Conservation (phyloP, 2,888 invertebrate genomes). For the Thera obeliscata region DNA sequence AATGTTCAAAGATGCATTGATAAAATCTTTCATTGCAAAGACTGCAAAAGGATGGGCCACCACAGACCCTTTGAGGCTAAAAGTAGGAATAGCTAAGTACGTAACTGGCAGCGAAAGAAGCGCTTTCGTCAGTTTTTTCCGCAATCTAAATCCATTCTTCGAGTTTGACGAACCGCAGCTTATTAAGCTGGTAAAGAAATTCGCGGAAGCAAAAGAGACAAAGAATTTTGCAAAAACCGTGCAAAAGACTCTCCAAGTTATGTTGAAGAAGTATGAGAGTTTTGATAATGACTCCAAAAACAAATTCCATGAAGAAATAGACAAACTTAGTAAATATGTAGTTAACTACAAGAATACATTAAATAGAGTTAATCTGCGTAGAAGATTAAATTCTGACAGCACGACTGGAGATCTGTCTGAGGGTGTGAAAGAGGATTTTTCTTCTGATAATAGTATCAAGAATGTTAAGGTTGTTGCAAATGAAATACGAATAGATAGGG, state of each 20-base stretch:
- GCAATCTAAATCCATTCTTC: slow-evolving; percentile 19
- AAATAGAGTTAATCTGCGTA: neutral
- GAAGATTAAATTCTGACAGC: neutral
- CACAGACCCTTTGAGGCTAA: slow-evolving; percentile 23
- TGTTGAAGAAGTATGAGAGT: slow-evolving; percentile 21
- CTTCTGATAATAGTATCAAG: slow-evolving; percentile 5
- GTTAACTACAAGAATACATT: neutral
- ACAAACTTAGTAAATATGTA: slow-evolving; percentile 9
- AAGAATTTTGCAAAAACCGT: slow-evolving; percentile 25
- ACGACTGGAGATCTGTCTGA: neutral
- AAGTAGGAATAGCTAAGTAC: slow-evolving; percentile 31
- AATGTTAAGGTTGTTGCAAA: neutral
- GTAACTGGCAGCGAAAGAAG: slow-evolving; percentile 17
- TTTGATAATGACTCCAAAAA: slow-evolving; percentile 4
- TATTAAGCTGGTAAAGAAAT: slow-evolving; percentile 22
- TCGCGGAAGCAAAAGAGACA: slow-evolving; percentile 11
- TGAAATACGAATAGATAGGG: slow-evolving; percentile 1
- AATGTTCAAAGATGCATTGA: slow-evolving; percentile 13
- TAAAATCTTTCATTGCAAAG: slow-evolving; percentile 17
- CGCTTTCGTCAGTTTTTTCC: slow-evolving; percentile 14
- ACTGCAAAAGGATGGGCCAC: slow-evolving; percentile 14
- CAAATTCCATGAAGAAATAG: slow-evolving; percentile 10
- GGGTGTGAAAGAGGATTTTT: neutral
- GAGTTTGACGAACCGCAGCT: slow-evolving; percentile 19
- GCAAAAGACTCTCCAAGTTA: slow-evolving; percentile 19